Evolutionary conservation across 2,888 invertebrate genomes (phyloP).

Genomic region (Drosophila niveifrons): DNA sequence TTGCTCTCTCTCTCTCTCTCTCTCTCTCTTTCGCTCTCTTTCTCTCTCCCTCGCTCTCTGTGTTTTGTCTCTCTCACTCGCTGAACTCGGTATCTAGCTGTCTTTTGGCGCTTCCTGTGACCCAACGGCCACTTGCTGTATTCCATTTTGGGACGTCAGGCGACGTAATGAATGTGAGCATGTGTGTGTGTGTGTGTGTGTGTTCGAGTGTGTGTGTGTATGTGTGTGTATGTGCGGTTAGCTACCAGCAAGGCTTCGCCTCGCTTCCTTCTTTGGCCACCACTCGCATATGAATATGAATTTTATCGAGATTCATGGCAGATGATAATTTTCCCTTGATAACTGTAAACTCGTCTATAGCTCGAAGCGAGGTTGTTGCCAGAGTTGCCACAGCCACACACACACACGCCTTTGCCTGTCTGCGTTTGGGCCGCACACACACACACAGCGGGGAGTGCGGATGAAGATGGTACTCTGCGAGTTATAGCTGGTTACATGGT

Average conservation of each 20-base stretch:
- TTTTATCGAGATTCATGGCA: constrained; percentile 82
- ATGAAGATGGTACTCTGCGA: constrained; percentile 10
- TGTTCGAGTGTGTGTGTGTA: constrained; percentile 33
- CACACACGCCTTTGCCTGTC: constrained; percentile 21
- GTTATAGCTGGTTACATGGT: constrained; percentile 62
- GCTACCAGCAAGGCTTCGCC: constrained; percentile 66
- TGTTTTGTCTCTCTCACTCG: not conserved
- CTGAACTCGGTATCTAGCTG: constrained; percentile 18
- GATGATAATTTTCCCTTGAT: constrained; percentile 85
- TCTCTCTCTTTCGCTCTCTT: not conserved
- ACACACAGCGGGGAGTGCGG: not conserved
- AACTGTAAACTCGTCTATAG: constrained; percentile 84
- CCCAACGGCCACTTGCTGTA: constrained; percentile 64
- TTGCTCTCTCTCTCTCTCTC: not conserved
- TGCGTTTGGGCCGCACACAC: constrained; percentile 40
- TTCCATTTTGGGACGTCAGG: constrained; percentile 75
- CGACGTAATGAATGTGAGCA: constrained; percentile 72
- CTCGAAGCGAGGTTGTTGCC: constrained; percentile 83
- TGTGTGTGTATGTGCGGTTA: constrained; percentile 57
- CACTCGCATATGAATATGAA: constrained; percentile 78
- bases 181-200: constrained; percentile 23
- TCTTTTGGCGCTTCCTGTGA: constrained; percentile 63
- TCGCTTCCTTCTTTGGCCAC: constrained; percentile 19
- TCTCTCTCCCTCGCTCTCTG: not conserved
- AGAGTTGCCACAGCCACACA: constrained; percentile 30